Conservation (phyloP, 2,888 invertebrate species). For the Hofmannophila pseudospretella region DNA sequence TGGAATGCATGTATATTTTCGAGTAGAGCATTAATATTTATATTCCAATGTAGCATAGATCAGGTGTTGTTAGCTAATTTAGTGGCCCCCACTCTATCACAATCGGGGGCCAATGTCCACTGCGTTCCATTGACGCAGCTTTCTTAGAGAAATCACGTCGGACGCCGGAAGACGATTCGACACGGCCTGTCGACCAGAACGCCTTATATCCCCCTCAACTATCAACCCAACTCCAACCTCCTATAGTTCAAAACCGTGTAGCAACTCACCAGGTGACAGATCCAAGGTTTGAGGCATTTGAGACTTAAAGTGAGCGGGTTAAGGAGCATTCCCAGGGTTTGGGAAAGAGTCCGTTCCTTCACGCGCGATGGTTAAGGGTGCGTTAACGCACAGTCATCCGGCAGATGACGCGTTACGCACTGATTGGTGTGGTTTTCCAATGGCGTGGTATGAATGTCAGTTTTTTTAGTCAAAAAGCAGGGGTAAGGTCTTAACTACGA, state of each 20-base stretch:
- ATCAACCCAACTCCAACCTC: background rate
- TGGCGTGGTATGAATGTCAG: no score
- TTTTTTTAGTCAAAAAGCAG: no score
- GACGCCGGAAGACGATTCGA: conserved; percentile 73
- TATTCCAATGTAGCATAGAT: no score
- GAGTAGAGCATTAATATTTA: no score
- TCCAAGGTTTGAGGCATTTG: conserved; percentile 1
- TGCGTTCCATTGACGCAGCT: conserved; percentile 67
- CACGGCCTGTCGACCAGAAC: conserved; percentile 66
- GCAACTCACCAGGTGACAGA: background rate
- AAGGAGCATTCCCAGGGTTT: background rate
- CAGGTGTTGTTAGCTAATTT: no score
- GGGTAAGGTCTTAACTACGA: no score
- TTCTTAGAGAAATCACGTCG: conserved; percentile 76
- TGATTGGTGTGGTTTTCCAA: conserved; percentile 40
- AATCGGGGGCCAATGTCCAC: conserved; percentile 70
- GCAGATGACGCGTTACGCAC: conserved; percentile 63
- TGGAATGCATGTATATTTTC: no score
- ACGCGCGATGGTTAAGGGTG: conserved; percentile 55
- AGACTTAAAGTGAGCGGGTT: background rate
- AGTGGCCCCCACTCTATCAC: conserved; percentile 35
- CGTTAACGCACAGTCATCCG: conserved; percentile 57
- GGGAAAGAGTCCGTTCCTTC: conserved; percentile 36
- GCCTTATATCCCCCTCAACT: conserved; percentile 21
- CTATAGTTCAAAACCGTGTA: background rate